Evolutionary conservation across 2,113 vertebrate genomes (phyloP).

Genomic region (Chunga burmeisteri): DNA sequence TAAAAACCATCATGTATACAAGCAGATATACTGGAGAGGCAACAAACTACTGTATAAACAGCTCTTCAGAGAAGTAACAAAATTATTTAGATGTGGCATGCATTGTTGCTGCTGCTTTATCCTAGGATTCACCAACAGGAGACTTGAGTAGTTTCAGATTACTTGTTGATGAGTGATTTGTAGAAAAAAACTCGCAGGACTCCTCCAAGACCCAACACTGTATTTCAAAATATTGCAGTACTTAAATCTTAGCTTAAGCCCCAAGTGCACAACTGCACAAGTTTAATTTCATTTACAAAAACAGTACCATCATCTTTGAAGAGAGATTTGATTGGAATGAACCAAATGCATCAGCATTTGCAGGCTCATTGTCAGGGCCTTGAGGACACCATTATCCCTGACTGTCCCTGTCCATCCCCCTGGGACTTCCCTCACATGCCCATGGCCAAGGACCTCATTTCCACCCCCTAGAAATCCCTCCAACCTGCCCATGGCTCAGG

Average conservation of each 20-base stretch:
- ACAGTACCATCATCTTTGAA: not conserved
- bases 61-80: not conserved
- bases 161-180: not conserved
- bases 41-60: not conserved
- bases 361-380: not conserved
- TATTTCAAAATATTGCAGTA: not conserved
- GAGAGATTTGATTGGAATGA: not conserved
- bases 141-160: not conserved
- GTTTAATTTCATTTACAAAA: not conserved
- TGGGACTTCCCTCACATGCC: not conserved
- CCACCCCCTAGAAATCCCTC: not conserved
- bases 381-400: not conserved
- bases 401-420: not conserved
- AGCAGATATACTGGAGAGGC: not conserved
- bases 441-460: not conserved
- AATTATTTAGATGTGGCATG: not conserved
- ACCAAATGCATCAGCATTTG: not conserved
- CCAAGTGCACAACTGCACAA: not conserved
- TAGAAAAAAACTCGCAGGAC: not conserved
- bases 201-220: not conserved
- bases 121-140: not conserved
- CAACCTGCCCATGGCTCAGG: not conserved
- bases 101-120: not conserved
- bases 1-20: not conserved
- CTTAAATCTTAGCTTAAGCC: not conserved